phyloP scores from a whole-genome alignment of 2,113 vertebrate genomes.

The Lepisosteus oculatus region DNA sequence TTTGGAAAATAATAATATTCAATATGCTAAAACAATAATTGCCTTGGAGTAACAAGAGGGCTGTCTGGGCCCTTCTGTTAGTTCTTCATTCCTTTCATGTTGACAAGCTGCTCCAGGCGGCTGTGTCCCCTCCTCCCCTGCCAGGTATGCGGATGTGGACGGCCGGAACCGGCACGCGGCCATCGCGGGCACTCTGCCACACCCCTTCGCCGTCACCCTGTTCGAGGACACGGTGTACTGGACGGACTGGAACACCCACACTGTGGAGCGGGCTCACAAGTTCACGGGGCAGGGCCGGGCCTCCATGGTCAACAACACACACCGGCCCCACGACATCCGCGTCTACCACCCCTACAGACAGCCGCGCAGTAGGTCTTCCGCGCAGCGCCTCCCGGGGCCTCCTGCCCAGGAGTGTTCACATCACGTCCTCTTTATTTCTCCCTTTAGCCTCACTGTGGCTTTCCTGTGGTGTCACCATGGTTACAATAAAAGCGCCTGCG shows the following conservation, averaged over 20 bases:
- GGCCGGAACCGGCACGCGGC: constrained; percentile 58
- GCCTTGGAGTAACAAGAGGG: no score
- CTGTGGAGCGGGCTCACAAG: constrained; percentile 61
- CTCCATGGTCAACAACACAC: constrained; percentile 64
- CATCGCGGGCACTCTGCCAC: constrained; percentile 53
- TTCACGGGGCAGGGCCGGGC: constrained; percentile 53
- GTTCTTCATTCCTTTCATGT: no score
- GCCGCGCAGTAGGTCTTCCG: constrained; percentile 42
- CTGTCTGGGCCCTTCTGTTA: no score
- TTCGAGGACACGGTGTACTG: constrained; percentile 64
- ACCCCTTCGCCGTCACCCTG: constrained; percentile 53
- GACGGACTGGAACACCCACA: constrained; percentile 65
- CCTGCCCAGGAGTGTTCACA: constrained; percentile 29
- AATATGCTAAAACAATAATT: no score
- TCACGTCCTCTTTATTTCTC: no score
- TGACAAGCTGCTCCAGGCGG: no score
- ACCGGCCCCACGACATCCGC: constrained; percentile 55
- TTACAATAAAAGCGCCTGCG: no score
- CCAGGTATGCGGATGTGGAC: constrained; percentile 61
- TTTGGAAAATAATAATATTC: no score
- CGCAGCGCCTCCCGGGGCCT: background rate
- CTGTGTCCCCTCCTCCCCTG: background rate
- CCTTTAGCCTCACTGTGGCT: no score
- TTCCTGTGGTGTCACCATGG: no score
- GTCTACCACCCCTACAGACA: constrained; percentile 63